Percentiles rank a stretch among this genome's conserved stretches.
phyloP scores from a whole-genome alignment of 2,113 vertebrate species.

The Chionis minor region DNA sequence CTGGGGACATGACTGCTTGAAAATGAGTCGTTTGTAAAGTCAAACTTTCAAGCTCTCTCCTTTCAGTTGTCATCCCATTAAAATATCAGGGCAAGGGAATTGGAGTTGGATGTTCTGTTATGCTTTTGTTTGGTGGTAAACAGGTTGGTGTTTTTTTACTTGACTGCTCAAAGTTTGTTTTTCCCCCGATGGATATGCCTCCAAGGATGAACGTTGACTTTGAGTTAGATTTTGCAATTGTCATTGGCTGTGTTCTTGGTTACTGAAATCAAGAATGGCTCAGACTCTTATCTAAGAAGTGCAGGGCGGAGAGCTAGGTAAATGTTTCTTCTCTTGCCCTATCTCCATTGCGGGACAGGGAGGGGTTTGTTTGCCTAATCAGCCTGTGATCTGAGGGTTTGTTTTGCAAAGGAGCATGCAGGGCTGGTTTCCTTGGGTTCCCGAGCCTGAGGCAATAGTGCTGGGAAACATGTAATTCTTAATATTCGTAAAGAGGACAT shows the following conservation, averaged over 20 bases:
- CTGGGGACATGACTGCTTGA: background rate
- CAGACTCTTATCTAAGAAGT: conserved; percentile 15
- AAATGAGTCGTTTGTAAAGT: background rate
- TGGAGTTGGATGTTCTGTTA: background rate
- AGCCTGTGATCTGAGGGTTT: conserved; percentile 35
- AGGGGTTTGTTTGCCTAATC: conserved; percentile 26
- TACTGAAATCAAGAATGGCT: conserved; percentile 10
- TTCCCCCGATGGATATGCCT: background rate
- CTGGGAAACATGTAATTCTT: conserved; percentile 28
- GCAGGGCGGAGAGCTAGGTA: background rate
- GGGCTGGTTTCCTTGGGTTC: background rate
- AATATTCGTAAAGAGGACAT: background rate
- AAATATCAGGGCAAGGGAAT: background rate
- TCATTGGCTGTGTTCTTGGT: background rate
- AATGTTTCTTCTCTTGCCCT: conserved; percentile 19
- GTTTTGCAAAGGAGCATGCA: conserved; percentile 44
- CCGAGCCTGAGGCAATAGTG: conserved; percentile 33
- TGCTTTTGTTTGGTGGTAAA: background rate
- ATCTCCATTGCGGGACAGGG: conserved; percentile 19
- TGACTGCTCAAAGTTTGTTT: background rate
- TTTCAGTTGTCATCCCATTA: background rate
- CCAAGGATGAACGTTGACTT: background rate
- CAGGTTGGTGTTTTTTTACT: background rate
- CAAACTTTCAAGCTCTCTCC: background rate
- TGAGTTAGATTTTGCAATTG: conserved; percentile 9